These are phyloP conservation scores for Capreolus pygargus DNA, from an alignment of 2,113 vertebrate species.

Conservation along the genomic window DNA sequence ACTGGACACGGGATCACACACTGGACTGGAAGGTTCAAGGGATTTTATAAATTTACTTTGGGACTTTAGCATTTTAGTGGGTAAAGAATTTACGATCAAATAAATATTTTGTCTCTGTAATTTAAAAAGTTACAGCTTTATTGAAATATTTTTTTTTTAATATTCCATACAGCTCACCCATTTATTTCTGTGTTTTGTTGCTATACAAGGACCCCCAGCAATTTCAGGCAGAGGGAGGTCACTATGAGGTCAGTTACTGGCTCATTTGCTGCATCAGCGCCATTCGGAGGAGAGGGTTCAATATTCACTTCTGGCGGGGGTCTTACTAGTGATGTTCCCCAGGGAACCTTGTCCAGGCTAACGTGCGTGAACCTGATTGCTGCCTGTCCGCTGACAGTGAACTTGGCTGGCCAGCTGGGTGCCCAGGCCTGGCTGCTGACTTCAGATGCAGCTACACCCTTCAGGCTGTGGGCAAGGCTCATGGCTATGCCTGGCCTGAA, in stretches of 20 bases:
- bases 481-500: not conserved
- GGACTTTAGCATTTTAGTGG: not conserved
- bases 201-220: not conserved
- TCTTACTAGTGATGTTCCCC: not conserved
- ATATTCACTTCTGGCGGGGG: rapidly evolving
- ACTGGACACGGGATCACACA: not conserved
- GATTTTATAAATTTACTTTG: not conserved
- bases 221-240: not conserved
- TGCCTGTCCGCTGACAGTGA: not conserved
- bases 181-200: not conserved
- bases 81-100: not conserved
- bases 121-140: not conserved
- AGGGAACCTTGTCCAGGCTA: rapidly evolving
- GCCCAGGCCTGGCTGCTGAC: too few relatives aligned
- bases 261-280: rapidly evolving
- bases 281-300: not conserved
- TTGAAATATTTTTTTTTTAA: not conserved
- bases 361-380: rapidly evolving
- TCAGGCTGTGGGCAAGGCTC: not conserved
- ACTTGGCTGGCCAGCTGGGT: not conserved
- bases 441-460: too few relatives aligned
- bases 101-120: not conserved
- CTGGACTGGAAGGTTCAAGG: not conserved
- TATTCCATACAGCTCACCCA: rapidly evolving
- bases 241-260: not conserved